phyloP scores from a whole-genome alignment of 2,113 vertebrate genomes.

The Pseudorectes ferrugineus region DNA sequence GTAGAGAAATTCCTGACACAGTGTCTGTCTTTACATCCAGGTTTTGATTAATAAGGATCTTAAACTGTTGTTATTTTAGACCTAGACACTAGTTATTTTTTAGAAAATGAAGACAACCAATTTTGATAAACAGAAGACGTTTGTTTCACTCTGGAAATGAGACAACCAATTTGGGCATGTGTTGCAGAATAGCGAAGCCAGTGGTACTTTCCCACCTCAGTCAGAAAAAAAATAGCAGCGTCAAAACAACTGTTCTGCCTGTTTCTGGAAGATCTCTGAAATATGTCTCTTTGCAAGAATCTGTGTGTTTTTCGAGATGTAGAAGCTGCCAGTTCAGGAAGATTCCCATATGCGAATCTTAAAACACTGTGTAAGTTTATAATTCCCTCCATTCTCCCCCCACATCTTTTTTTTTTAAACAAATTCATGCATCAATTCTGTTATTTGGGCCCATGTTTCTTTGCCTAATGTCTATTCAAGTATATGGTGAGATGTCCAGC shows the following conservation, averaged over 20 bases:
- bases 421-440: background rate
- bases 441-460: background rate
- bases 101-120: background rate
- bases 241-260: background rate
- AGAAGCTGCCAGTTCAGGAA: background rate
- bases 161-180: fast-evolving
- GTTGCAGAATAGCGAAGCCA: background rate
- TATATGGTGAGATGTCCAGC: background rate
- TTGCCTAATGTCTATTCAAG: background rate
- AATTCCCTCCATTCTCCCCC: background rate
- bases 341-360: background rate
- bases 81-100: background rate
- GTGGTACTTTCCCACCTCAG: background rate
- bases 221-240: background rate
- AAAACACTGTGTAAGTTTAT: background rate
- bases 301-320: background rate
- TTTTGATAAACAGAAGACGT: background rate
- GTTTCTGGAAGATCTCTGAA: background rate
- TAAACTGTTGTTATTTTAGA: background rate
- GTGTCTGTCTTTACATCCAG: background rate
- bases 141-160: background rate
- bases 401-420: fast-evolving
- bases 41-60: background rate
- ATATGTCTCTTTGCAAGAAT: background rate
- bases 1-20: background rate